Evolutionary conservation across 1,140 invertebrate species (phyloP).

Genomic region (Halictus rubicundus): DNA sequence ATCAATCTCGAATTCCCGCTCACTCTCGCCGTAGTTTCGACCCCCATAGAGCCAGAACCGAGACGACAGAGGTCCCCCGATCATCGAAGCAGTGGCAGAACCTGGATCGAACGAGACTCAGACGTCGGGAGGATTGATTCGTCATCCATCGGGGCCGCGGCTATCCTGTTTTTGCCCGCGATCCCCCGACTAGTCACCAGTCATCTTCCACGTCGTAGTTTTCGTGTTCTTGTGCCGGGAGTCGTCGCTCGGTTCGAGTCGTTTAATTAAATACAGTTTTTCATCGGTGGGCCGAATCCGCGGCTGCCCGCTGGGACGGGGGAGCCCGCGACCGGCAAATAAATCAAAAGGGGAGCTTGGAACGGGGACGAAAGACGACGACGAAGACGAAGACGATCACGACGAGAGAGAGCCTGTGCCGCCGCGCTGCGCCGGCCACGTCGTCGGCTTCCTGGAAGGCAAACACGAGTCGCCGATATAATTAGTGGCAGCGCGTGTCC

Average conservation of each 20-base stretch:
- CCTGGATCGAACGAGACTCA: constrained; percentile 19
- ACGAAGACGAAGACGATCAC: too few relatives aligned
- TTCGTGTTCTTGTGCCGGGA: constrained; percentile 45
- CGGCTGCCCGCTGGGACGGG: constrained; percentile 51
- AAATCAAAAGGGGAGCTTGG: constrained; percentile 65
- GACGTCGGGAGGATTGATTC: constrained; percentile 66
- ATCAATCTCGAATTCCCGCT: too few relatives aligned
- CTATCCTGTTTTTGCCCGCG: constrained; percentile 69
- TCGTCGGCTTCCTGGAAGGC: constrained; percentile 70
- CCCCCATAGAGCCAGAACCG: too few relatives aligned
- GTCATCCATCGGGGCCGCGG: constrained; percentile 64
- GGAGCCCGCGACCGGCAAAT: constrained; percentile 54
- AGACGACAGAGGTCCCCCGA: background rate
- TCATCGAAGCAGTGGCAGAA: constrained; percentile 1
- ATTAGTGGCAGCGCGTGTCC: constrained; percentile 71
- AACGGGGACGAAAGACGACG: background rate
- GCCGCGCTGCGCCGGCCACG: constrained; percentile 21
- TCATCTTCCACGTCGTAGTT: constrained; percentile 62
- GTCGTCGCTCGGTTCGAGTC: constrained; percentile 47
- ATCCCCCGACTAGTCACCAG: constrained; percentile 68
- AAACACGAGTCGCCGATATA: constrained; percentile 70
- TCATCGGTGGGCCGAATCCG: constrained; percentile 58
- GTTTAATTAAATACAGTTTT: constrained; percentile 77
- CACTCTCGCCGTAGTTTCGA: too few relatives aligned
- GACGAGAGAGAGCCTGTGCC: constrained; percentile 21